Conservation (phyloP, 2,888 invertebrate species). For the Notodonta dromedarius region DNA sequence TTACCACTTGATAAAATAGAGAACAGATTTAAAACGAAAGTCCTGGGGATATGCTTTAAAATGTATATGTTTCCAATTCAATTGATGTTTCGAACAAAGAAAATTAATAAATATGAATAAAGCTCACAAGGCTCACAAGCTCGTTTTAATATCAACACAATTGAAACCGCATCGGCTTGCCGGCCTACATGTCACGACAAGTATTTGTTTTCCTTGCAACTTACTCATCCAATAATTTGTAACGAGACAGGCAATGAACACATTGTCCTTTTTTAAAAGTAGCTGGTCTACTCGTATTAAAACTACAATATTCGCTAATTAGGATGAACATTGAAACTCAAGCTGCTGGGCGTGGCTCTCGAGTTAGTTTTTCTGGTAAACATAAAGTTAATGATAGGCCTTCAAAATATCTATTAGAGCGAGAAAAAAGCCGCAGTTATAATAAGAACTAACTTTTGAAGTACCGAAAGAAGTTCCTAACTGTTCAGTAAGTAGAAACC, state of each 20-base stretch:
- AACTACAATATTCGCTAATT: neutral
- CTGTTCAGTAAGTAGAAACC: too few relatives aligned
- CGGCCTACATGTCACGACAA: conserved; percentile 17
- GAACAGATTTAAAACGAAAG: neutral
- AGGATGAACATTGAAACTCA: neutral
- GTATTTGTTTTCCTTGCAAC: conserved; percentile 10
- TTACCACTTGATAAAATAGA: neutral
- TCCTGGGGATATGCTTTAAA: neutral
- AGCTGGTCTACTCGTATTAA: neutral
- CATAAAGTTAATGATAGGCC: too few relatives aligned
- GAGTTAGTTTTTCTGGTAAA: too few relatives aligned
- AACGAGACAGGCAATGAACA: conserved; percentile 1
- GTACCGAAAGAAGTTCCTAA: too few relatives aligned
- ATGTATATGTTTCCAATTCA: too few relatives aligned
- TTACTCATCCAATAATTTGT: conserved; percentile 25
- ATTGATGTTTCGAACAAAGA: too few relatives aligned
- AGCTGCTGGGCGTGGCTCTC: neutral
- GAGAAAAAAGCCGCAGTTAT: too few relatives aligned
- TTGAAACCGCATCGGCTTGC: neutral
- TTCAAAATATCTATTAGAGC: too few relatives aligned
- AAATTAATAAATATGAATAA: neutral
- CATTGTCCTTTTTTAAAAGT: neutral
- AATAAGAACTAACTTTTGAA: too few relatives aligned
- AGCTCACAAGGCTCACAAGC: neutral
- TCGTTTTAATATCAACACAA: neutral